These are phyloP conservation scores for Trigoniulus corallinus DNA, from an alignment of 1,140 invertebrate species.

Conservation along the genomic window DNA sequence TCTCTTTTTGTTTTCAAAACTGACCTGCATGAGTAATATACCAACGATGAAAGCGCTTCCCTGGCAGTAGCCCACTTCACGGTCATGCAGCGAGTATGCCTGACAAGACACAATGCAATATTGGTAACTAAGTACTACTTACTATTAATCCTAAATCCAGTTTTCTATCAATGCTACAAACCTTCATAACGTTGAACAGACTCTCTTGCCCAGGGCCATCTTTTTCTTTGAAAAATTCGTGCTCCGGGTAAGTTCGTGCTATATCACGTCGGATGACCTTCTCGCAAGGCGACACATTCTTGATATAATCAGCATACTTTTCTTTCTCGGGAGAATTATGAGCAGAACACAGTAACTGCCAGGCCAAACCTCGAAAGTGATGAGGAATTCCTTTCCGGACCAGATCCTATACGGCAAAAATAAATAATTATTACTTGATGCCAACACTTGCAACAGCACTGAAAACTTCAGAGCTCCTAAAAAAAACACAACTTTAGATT, in stretches of 20 bases:
- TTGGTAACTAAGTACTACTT: not conserved
- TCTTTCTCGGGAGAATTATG: conserved; percentile 77
- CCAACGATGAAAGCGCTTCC: conserved; percentile 94
- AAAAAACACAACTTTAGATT: conserved; percentile 3
- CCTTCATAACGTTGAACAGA: conserved; percentile 95
- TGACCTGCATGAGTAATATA: conserved; percentile 72
- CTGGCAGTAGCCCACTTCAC: conserved; percentile 97
- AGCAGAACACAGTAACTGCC: conserved; percentile 86
- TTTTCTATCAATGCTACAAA: too few relatives aligned
- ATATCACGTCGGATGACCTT: conserved; percentile 93
- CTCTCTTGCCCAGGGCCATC: conserved; percentile 92
- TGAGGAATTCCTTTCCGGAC: conserved; percentile 90
- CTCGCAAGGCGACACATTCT: conserved; percentile 90
- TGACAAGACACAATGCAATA: conserved; percentile 16
- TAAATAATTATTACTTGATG: conserved; percentile 1
- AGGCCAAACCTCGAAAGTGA: conserved; percentile 90
- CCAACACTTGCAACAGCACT: not conserved
- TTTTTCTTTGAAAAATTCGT: conserved; percentile 98
- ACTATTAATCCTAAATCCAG: not conserved
- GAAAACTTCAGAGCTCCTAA: too few relatives aligned
- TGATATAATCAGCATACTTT: conserved; percentile 89
- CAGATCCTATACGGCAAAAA: conserved; percentile 47
- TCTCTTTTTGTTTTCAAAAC: not conserved
- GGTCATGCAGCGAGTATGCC: conserved; percentile 89
- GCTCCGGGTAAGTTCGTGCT: conserved; percentile 93